phyloP scores from a whole-genome alignment of 2,113 vertebrate genomes.

The Marmota flaviventris region DNA sequence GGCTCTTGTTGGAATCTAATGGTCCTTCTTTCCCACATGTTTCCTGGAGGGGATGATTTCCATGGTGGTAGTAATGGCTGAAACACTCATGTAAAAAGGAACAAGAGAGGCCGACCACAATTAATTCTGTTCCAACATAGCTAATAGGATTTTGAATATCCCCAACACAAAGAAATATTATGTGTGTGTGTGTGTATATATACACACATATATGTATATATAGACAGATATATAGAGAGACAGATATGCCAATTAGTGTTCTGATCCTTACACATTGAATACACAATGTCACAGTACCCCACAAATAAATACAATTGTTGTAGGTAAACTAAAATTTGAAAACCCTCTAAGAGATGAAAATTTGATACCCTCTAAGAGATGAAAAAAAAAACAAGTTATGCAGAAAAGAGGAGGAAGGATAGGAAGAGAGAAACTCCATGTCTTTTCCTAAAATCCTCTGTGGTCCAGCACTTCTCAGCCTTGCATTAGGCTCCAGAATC shows the following conservation, averaged over 20 bases:
- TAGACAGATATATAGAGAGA: no score
- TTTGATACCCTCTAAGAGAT: background rate
- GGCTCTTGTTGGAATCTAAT: background rate
- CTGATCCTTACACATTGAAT: background rate
- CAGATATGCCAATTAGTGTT: background rate
- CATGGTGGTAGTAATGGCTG: background rate
- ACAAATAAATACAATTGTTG: background rate
- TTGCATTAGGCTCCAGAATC: background rate
- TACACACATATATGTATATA: no score
- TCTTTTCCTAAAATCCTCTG: background rate
- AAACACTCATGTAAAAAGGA: background rate
- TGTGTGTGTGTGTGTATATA: no score
- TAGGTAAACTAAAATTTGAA: background rate
- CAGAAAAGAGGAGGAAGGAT: background rate
- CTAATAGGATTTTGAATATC: background rate
- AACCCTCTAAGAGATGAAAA: background rate
- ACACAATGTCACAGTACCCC: no score
- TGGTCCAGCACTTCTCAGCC: background rate
- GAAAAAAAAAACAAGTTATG: background rate
- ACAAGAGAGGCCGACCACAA: background rate
- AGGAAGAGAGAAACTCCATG: no score
- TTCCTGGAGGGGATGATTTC: background rate
- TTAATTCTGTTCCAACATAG: background rate
- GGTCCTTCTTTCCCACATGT: background rate
- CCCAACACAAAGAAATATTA: background rate